A percentile compares a stretch with the other conserved stretches of the same genome.
phyloP scores from a whole-genome alignment of 2,888 invertebrate species.

The Scaptodrosophila latifasciaeformis region DNA sequence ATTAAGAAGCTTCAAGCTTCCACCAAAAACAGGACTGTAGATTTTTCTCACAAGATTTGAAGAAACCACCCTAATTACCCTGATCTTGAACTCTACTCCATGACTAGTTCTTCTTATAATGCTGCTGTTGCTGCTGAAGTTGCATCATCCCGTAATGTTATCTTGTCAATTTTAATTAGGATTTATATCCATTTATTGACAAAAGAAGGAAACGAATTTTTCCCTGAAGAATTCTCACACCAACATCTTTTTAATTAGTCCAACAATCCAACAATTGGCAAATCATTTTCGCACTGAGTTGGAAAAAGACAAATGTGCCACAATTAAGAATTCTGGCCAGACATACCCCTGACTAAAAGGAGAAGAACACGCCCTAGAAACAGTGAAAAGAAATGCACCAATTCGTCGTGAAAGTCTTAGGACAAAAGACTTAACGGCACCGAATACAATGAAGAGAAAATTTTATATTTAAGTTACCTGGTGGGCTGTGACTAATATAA shows the following conservation, averaged over 20 bases:
- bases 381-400: too few relatives aligned
- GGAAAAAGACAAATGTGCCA: constrained; percentile 40
- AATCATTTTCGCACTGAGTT: constrained; percentile 58
- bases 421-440: too few relatives aligned
- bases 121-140: too few relatives aligned
- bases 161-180: constrained; percentile 64
- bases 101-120: too few relatives aligned
- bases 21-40: background rate
- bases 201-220: constrained; percentile 9
- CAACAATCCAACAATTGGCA: constrained; percentile 60
- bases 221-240: background rate
- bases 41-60: constrained; percentile 28
- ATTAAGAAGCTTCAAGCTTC: constrained; percentile 15
- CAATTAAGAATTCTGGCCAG: constrained; percentile 44
- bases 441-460: too few relatives aligned
- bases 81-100: constrained; percentile 7
- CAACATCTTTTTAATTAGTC: constrained; percentile 47
- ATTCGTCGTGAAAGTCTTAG: too few relatives aligned
- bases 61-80: constrained; percentile 37
- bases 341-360: constrained; percentile 5
- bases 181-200: constrained; percentile 49
- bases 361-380: too few relatives aligned
- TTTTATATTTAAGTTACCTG: too few relatives aligned
- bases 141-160: constrained; percentile 11
- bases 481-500: too few relatives aligned